Conservation (phyloP, 2,797 vertebrate species). For the Acomys russatus region DNA sequence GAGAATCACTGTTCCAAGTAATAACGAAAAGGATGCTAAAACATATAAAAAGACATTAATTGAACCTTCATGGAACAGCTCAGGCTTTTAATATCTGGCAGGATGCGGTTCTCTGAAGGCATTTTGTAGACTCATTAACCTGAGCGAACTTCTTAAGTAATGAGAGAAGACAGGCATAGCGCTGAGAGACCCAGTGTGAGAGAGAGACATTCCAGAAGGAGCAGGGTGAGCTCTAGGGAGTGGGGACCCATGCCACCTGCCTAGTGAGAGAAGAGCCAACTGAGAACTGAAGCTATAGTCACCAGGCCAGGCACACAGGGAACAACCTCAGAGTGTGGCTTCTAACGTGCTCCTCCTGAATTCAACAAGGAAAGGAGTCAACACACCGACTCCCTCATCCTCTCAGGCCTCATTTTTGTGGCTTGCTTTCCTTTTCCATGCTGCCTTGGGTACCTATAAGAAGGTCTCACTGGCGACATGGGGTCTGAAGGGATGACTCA, state of each 20-base stretch:
- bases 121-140: not conserved
- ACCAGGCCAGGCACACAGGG: not conserved
- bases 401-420: not conserved
- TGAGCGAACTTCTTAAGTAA: not conserved
- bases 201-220: not conserved
- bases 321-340: not conserved
- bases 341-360: not conserved
- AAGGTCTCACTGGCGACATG: not conserved
- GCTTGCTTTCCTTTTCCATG: not conserved
- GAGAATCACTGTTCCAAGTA: not conserved
- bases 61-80: not conserved
- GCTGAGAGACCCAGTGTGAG: not conserved
- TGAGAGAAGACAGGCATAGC: not conserved
- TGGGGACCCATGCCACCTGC: not conserved
- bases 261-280: not conserved
- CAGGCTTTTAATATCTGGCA: not conserved
- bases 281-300: not conserved
- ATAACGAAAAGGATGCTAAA: not conserved
- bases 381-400: not conserved
- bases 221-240: not conserved
- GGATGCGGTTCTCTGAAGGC: not conserved
- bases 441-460: slow-evolving; percentile 2
- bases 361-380: not conserved
- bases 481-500: not conserved
- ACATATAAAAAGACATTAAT: not conserved